Conservation (phyloP, 2,113 vertebrate genomes). For the Calyptomena viridis region DNA sequence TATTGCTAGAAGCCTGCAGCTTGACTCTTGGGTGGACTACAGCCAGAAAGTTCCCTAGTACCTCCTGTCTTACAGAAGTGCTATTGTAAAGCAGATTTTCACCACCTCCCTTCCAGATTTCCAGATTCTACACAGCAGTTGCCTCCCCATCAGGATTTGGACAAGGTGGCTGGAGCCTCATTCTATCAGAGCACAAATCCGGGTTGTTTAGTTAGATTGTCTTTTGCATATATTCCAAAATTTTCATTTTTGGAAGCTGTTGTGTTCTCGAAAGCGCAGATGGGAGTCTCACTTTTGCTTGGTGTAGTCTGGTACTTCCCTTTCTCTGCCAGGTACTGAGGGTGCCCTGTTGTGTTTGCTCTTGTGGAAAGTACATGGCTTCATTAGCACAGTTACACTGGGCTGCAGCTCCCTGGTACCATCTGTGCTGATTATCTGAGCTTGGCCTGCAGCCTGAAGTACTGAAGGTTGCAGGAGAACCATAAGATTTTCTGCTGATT, state of each 20-base stretch:
- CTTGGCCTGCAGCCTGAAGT: constrained; percentile 53
- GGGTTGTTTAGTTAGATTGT: neutral
- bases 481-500: constrained; percentile 10
- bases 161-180: neutral
- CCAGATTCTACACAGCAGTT: neutral
- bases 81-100: constrained; percentile 36
- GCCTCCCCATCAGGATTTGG: neutral
- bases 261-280: neutral
- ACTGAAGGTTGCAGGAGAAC: constrained; percentile 43
- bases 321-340: constrained; percentile 58
- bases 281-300: constrained; percentile 27
- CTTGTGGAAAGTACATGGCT: constrained; percentile 62
- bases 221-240: neutral
- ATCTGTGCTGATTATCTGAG: constrained; percentile 52
- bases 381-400: constrained; percentile 55
- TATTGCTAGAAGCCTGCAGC: constrained; percentile 50
- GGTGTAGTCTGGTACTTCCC: constrained; percentile 38
- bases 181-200: neutral
- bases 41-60: constrained; percentile 24
- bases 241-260: neutral
- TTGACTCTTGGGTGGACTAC: constrained; percentile 36
- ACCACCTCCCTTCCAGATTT: constrained; percentile 30
- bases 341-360: constrained; percentile 60
- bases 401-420: constrained; percentile 49
- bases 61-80: constrained; percentile 5